Base-by-base conservation (phyloP, 2,113 vertebrate genomes). In the Carassius carassius region DNA sequence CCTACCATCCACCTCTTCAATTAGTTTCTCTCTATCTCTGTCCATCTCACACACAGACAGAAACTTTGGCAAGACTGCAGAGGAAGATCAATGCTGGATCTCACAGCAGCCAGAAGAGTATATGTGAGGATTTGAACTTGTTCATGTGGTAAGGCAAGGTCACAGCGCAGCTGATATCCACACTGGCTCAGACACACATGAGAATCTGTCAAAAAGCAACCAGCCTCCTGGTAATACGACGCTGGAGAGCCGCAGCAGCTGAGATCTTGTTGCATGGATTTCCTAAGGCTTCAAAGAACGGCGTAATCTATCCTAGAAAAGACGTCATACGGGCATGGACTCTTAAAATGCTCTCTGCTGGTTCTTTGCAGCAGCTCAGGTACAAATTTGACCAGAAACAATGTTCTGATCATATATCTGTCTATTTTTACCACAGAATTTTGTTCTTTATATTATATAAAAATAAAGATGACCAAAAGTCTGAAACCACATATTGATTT, bases 241-340 rank as follows among this genome's bases (percentile, higher is more conserved):
- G 5, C 76, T n/a, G 32, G 76, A 78, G 21, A 51, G 16, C 3
- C 2, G 23, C 76, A 60, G 8, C 54, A 47, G 32, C 32, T 44
- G 19, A 80, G 35, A 81, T 86, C 37, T 13, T 49, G 35, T 81
- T 75, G 29, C 69, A 62, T 32, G 70, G 41, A 76, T 85, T 80
- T 37, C 29, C 37, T 75, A 58, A 63, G 58, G 78, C 58, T 51
- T 63, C 69, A 41, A 25, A 51, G 25, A 81, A 80, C 69, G 67
- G 56, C 16, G 62, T 76, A 82, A 81, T 21, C 60, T 29, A 81
- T 82, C 41, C 70, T 25, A 41, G 23, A 37, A 65, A 11, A 62
- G 44, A 72, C 47, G 29, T 72, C 47, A 72, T 51, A 10, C 0
- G 4, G 29, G 47, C 16, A 23, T 21, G 17, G 32, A 1, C 11